phyloP scores from a whole-genome alignment of 2,797 vertebrate genomes.

The Phylloscopus collybita region DNA sequence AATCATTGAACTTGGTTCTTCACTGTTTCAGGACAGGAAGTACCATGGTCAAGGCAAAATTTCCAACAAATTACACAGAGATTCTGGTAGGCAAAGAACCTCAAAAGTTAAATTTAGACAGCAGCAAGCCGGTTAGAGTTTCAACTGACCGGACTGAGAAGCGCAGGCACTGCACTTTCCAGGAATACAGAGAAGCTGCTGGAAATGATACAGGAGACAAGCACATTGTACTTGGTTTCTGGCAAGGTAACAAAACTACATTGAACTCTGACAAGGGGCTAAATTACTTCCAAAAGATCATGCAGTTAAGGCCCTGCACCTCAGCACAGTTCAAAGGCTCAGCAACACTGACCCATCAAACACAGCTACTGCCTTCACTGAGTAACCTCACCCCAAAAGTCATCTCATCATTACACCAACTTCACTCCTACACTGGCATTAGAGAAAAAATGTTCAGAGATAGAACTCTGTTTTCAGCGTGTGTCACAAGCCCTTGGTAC shows the following conservation, averaged over 20 bases:
- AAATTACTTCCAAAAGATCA: neutral
- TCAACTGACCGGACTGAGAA: fast-evolving
- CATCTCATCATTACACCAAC: neutral
- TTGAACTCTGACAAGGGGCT: neutral
- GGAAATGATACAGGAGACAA: neutral
- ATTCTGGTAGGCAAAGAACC: neutral
- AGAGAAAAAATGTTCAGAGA: neutral
- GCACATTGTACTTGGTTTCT: neutral
- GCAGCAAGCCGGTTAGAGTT: neutral
- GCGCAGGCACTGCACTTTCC: neutral
- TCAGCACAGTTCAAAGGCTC: neutral
- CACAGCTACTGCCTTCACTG: neutral
- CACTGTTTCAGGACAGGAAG: neutral
- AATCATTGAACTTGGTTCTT: neutral
- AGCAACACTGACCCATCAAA: neutral
- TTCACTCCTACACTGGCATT: neutral
- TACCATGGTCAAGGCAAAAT: neutral
- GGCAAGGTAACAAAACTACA: neutral
- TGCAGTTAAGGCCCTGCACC: neutral
- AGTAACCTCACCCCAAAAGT: neutral
- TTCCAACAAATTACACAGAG: neutral
- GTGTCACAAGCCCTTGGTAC: neutral
- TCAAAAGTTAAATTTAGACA: neutral
- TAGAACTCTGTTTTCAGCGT: neutral
- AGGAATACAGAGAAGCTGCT: neutral